Evolutionary conservation across 2,797 vertebrate species (phyloP).

Genomic region (Dallia pectoralis): DNA sequence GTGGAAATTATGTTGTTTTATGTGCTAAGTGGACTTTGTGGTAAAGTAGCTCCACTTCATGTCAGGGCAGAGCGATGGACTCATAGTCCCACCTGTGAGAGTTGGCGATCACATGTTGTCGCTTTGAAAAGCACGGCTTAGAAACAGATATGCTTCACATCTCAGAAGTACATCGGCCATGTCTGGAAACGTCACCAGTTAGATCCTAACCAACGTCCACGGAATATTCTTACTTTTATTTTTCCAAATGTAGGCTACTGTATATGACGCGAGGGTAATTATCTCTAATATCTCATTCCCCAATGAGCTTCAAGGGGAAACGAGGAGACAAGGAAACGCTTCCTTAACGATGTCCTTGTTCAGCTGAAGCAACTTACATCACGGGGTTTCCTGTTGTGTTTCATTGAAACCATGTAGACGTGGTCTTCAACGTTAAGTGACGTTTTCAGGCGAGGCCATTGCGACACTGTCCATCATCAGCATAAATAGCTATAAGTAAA

Average conservation of each 20-base stretch:
- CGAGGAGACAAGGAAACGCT: neutral
- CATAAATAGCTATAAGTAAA: constrained; percentile 17
- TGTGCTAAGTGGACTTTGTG: neutral
- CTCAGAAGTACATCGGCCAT: constrained; percentile 11
- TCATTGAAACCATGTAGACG: too few species aligned
- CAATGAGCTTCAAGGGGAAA: neutral
- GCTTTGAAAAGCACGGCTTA: constrained; percentile 37
- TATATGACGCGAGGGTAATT: neutral
- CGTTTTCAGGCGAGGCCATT: neutral
- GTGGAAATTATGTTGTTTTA: too few species aligned
- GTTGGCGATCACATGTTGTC: constrained; percentile 22
- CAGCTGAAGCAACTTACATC: too few species aligned
- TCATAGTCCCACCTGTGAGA: constrained; percentile 27
- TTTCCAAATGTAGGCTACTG: neutral
- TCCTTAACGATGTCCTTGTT: too few species aligned
- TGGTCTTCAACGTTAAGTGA: neutral
- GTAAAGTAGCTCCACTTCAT: neutral
- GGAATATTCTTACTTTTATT: neutral
- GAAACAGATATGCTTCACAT: constrained; percentile 61
- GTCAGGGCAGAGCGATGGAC: constrained; percentile 7
- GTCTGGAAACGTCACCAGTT: neutral
- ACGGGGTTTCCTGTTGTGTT: too few species aligned
- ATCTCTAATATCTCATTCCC: neutral
- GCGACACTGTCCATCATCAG: constrained; percentile 17
- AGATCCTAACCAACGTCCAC: too few species aligned